Conservation (phyloP, 2,888 invertebrate genomes). For the Neoitamus cyanurus region DNA sequence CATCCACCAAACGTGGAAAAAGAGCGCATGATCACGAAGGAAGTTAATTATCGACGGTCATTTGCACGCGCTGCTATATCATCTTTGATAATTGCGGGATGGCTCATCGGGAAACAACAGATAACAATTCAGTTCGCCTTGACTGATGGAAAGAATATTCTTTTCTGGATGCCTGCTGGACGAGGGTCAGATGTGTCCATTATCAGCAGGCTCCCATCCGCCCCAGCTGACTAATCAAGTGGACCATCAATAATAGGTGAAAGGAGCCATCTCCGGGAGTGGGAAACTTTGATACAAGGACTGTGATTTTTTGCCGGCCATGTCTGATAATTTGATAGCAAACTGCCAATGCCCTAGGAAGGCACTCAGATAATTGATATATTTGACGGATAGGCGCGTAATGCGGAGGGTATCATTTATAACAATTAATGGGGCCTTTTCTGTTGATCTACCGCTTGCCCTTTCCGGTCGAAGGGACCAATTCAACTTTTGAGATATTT, state of each 20-base stretch:
- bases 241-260: conserved; percentile 21
- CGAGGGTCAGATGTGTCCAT: not conserved
- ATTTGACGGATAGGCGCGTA: conserved; percentile 3
- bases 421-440: conserved; percentile 10
- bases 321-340: conserved; percentile 22
- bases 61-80: not conserved
- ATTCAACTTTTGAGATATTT: not conserved
- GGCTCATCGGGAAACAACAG: not conserved
- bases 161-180: not conserved
- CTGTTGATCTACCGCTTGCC: not conserved
- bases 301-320: not conserved
- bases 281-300: not conserved
- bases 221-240: conserved; percentile 2
- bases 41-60: conserved; percentile 18
- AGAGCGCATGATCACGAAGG: not conserved
- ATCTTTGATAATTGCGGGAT: not conserved
- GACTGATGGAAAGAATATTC: not conserved
- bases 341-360: not conserved
- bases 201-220: not conserved
- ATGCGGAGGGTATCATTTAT: not conserved
- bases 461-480: not conserved
- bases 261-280: not conserved
- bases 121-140: not conserved
- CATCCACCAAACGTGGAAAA: not conserved
- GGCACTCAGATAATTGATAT: conserved; percentile 21